A percentile compares a stretch with the other conserved stretches of the same genome.
Conservation (phyloP, 2,113 vertebrate genomes). For the Jaculus jaculus region DNA sequence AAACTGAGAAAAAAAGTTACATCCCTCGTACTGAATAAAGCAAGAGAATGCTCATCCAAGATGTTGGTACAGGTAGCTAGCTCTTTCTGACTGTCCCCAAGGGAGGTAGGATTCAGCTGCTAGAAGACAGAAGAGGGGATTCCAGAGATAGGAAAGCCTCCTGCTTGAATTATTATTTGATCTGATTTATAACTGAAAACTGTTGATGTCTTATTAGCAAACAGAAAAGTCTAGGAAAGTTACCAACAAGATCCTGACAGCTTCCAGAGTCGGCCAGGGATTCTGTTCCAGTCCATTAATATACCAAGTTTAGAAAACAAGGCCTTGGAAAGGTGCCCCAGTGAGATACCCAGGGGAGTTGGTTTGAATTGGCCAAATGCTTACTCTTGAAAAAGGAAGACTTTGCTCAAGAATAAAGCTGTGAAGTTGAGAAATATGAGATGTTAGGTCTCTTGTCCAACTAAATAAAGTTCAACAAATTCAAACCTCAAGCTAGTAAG, state of each 20-base stretch:
- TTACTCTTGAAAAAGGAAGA: slow-evolving; percentile 68
- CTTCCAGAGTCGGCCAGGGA: slow-evolving; percentile 55
- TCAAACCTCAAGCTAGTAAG: slow-evolving; percentile 19
- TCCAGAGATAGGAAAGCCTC: neutral
- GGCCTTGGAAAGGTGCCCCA: slow-evolving; percentile 63
- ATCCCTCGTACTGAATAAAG: neutral
- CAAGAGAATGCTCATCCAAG: neutral
- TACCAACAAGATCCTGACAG: slow-evolving; percentile 67
- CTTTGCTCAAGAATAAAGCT: slow-evolving; percentile 50
- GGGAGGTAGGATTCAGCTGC: neutral
- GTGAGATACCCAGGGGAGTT: slow-evolving; percentile 59
- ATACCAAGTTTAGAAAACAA: slow-evolving; percentile 72
- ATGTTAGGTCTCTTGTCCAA: slow-evolving; percentile 63
- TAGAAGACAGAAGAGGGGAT: neutral
- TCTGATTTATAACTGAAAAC: slow-evolving; percentile 71
- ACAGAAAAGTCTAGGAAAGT: slow-evolving; percentile 68
- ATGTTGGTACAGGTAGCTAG: neutral
- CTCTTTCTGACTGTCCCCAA: neutral
- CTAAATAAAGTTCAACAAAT: slow-evolving; percentile 52
- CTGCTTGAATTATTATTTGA: slow-evolving; percentile 57
- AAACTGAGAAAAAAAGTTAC: slow-evolving; percentile 11
- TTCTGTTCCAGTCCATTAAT: slow-evolving; percentile 36
- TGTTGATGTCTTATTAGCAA: slow-evolving; percentile 2
- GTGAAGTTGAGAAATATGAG: slow-evolving; percentile 63
- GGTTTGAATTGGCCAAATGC: slow-evolving; percentile 57